Conservation (phyloP, 2,888 invertebrate species). For the Drosophila kanekoi region DNA sequence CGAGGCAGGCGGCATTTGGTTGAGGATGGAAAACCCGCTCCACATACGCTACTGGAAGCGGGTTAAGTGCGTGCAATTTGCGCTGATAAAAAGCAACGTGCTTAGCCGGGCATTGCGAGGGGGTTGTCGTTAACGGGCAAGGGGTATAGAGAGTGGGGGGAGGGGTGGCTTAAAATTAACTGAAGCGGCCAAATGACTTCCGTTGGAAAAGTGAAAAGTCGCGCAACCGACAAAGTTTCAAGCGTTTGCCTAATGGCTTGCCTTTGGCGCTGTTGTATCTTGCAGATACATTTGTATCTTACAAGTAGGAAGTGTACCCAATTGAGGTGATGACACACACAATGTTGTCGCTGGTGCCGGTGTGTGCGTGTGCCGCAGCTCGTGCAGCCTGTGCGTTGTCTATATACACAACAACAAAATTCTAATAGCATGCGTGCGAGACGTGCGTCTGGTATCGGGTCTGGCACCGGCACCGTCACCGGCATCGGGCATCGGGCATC, state of each 20-base stretch:
- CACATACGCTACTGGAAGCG: conserved; percentile 72
- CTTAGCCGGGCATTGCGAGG: neutral
- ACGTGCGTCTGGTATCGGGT: conserved; percentile 40
- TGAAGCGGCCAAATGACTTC: conserved; percentile 70
- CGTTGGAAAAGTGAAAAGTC: conserved; percentile 74
- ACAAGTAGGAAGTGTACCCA: conserved; percentile 84
- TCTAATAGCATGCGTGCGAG: conserved; percentile 73
- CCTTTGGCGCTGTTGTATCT: conserved; percentile 41
- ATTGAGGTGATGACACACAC: conserved; percentile 82
- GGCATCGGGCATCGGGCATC: too few relatives aligned
- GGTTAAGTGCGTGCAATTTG: conserved; percentile 82
- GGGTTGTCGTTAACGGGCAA: conserved; percentile 1
- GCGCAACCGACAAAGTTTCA: conserved; percentile 42
- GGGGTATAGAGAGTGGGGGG: neutral
- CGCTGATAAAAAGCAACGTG: conserved; percentile 62
- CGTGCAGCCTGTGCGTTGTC: neutral
- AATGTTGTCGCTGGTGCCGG: conserved; percentile 35
- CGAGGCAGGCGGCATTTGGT: conserved; percentile 32
- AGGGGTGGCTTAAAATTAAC: conserved; percentile 38
- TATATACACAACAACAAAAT: conserved; percentile 58
- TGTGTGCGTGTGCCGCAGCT: neutral
- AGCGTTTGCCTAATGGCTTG: conserved; percentile 62
- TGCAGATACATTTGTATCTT: conserved; percentile 70
- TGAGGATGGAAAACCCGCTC: conserved; percentile 62
- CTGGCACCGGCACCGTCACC: conserved; percentile 17